phyloP scores from a whole-genome alignment of 2,888 invertebrate species.

The Cerceris rybyensis region DNA sequence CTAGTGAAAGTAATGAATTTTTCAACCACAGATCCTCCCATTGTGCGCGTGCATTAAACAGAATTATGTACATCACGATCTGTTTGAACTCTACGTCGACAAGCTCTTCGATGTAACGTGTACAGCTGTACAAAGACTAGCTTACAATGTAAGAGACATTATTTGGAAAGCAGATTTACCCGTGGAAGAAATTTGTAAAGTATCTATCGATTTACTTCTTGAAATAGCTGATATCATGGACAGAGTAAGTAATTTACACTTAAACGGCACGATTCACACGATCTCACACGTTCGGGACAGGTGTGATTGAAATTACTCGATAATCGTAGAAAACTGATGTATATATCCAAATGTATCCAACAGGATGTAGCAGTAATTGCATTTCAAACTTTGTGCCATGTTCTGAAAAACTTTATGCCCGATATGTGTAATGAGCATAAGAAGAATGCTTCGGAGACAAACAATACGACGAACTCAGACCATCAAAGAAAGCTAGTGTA shows the following conservation, averaged over 20 bases:
- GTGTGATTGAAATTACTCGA: not conserved
- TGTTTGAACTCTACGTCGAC: slow-evolving; percentile 85
- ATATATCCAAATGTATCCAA: too few relatives aligned
- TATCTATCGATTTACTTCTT: slow-evolving; percentile 82
- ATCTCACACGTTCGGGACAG: not conserved
- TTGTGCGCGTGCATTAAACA: slow-evolving; percentile 82
- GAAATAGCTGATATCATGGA: slow-evolving; percentile 83
- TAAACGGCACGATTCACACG: not conserved
- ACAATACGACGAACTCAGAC: slow-evolving; percentile 36
- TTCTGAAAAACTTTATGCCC: slow-evolving; percentile 75
- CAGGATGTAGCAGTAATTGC: slow-evolving; percentile 79
- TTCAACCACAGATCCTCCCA: slow-evolving; percentile 85
- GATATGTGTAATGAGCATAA: slow-evolving; percentile 21
- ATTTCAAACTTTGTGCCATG: slow-evolving; percentile 78
- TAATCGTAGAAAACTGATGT: not conserved
- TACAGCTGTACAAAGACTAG: slow-evolving; percentile 85
- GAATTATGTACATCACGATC: slow-evolving; percentile 79
- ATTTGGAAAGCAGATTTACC: slow-evolving; percentile 78
- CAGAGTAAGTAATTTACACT: slow-evolving; percentile 51
- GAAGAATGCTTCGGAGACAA: slow-evolving; percentile 20
- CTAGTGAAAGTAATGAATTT: not conserved
- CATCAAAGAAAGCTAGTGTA: slow-evolving; percentile 57
- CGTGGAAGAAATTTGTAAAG: slow-evolving; percentile 80
- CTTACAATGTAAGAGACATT: slow-evolving; percentile 85
- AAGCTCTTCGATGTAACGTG: slow-evolving; percentile 86